A percentile compares a stretch with the other conserved stretches of the same genome.
These are phyloP conservation scores for Eulemur mongoz DNA, from an alignment of 2,797 vertebrate genomes.

Conservation along the genomic window DNA sequence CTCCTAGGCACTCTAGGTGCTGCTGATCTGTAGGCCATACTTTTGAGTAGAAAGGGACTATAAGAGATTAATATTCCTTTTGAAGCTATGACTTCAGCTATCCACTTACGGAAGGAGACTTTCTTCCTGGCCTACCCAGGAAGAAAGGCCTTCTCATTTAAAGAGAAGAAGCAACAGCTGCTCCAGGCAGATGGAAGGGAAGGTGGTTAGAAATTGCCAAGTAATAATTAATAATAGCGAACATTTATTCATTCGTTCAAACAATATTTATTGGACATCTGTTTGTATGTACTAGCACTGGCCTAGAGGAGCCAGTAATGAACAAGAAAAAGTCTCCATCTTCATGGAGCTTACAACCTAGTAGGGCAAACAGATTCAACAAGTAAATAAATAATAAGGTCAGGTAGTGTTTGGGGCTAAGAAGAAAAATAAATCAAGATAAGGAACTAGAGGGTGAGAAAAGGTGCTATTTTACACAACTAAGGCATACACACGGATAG, in stretches of 20 bases:
- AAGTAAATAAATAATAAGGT: conserved; percentile 32
- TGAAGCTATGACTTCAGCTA: conserved; percentile 15
- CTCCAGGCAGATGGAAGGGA: conserved; percentile 13
- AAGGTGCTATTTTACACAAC: not conserved
- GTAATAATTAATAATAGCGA: conserved; percentile 49
- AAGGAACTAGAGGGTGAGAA: not conserved
- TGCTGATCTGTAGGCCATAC: not conserved
- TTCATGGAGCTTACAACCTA: not conserved
- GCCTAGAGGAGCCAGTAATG: not conserved
- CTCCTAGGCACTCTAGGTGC: not conserved
- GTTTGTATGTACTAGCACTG: not conserved
- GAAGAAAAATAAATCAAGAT: conserved; percentile 29
- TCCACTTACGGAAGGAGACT: not conserved
- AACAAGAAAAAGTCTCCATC: conserved; percentile 25
- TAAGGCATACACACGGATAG: not conserved
- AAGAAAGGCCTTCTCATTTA: too few relatives aligned
- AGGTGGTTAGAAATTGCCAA: not conserved
- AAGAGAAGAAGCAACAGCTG: not conserved
- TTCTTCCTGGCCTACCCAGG: not conserved
- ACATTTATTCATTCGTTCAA: conserved; percentile 36
- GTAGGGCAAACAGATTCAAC: not conserved
- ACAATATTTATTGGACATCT: conserved; percentile 37
- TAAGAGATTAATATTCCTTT: not conserved
- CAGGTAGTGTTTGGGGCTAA: not conserved
- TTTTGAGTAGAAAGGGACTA: not conserved